These are phyloP conservation scores for Drosophila austrosaltans DNA, from an alignment of 2,888 invertebrate genomes.

Conservation along the genomic window DNA sequence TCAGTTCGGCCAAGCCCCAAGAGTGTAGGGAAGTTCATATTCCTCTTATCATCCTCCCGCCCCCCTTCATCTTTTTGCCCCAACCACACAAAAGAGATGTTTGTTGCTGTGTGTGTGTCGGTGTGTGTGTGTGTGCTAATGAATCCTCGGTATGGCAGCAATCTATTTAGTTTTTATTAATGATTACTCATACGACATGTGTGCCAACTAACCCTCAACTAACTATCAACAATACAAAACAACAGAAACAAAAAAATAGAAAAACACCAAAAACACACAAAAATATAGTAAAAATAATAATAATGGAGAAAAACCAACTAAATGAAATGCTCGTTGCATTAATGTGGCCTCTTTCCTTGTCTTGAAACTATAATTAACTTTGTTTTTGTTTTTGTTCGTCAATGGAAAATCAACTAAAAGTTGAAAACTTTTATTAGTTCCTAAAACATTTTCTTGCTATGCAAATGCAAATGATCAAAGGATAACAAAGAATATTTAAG, in stretches of 20 bases:
- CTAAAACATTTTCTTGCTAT: background rate
- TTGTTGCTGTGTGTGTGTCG: background rate
- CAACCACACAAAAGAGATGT: slow-evolving; percentile 16
- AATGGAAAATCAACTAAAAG: slow-evolving; percentile 1
- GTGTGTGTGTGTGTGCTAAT: slow-evolving; percentile 44
- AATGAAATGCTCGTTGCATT: slow-evolving; percentile 57
- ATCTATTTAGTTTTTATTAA: slow-evolving; percentile 73
- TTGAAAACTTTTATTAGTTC: slow-evolving; percentile 4
- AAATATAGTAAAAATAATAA: slow-evolving; percentile 1
- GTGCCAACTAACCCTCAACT: slow-evolving; percentile 26
- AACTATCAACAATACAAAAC: slow-evolving; percentile 9
- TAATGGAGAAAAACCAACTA: slow-evolving; percentile 28
- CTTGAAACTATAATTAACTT: slow-evolving; percentile 38
- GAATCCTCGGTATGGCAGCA: slow-evolving; percentile 55
- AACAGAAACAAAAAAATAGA: slow-evolving; percentile 15
- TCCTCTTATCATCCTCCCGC: background rate
- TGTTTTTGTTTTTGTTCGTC: background rate
- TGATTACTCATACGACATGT: slow-evolving; percentile 72
- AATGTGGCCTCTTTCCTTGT: slow-evolving; percentile 35
- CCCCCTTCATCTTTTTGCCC: background rate
- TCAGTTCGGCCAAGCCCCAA: slow-evolving; percentile 35
- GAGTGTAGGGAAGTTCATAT: slow-evolving; percentile 6
- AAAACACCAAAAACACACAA: background rate
- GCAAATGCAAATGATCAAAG: background rate
- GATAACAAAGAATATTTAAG: slow-evolving; percentile 9